Percentiles rank a stretch among this genome's conserved stretches.
These are phyloP conservation scores for Malachius bipustulatus DNA, from an alignment of 2,888 invertebrate genomes.

Conservation along the genomic window DNA sequence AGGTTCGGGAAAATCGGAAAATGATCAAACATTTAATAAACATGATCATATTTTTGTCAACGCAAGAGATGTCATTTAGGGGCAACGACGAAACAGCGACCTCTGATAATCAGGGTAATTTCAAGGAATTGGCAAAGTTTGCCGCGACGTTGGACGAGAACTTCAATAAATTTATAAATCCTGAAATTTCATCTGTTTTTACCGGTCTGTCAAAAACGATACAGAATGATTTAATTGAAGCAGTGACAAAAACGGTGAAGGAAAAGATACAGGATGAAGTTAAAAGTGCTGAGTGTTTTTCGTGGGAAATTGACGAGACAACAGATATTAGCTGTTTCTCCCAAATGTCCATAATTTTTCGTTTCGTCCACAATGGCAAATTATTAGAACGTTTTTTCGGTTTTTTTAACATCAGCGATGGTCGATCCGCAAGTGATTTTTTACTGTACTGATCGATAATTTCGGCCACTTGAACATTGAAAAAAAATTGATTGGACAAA, in stretches of 20 bases:
- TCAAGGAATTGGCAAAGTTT: conserved; percentile 8
- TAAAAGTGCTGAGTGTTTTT: conserved; percentile 16
- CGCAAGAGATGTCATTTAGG: conserved; percentile 6
- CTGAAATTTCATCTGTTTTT: conserved; percentile 12
- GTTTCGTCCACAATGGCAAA: conserved; percentile 13
- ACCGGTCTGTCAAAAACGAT: conserved; percentile 18
- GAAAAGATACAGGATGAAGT: conserved; percentile 15
- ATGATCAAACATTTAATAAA: no score
- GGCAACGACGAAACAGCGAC: no score
- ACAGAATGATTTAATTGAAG: conserved; percentile 20
- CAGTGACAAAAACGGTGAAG: conserved; percentile 11
- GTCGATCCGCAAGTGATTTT: conserved; percentile 19
- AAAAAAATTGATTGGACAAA: conserved; percentile 25
- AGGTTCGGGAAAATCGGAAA: conserved; percentile 10
- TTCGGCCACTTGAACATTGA: conserved; percentile 18
- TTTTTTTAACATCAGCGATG: conserved; percentile 22
- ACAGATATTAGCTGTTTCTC: conserved; percentile 18
- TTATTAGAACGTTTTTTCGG: conserved; percentile 22
- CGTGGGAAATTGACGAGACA: conserved; percentile 19
- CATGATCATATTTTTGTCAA: no score
- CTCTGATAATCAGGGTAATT: no score
- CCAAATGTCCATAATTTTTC: conserved; percentile 18
- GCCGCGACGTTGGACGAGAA: conserved; percentile 11
- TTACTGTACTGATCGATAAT: conserved; percentile 14
- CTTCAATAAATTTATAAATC: no score